These are phyloP conservation scores for Pyrrhosoma nymphula DNA, from an alignment of 2,888 invertebrate genomes.

Conservation along the genomic window DNA sequence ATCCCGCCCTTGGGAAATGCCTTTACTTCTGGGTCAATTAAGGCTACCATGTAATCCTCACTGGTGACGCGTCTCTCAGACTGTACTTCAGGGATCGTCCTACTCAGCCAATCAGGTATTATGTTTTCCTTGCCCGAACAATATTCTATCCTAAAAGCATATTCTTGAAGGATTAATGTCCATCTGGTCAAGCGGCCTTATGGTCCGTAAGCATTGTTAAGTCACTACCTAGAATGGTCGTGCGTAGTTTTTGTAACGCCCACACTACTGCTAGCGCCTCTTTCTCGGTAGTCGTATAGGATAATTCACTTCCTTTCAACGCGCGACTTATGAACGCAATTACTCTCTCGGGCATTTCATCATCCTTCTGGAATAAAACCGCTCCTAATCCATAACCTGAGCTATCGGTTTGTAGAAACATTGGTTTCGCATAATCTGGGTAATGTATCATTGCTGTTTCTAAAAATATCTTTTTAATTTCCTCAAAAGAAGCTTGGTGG, in stretches of 20 bases:
- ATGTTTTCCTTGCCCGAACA: not conserved
- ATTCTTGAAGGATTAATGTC: not conserved
- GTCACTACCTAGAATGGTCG: not conserved
- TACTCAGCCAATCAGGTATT: not conserved
- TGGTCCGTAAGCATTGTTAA: not conserved
- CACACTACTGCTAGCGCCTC: not conserved
- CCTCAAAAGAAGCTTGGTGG: not conserved
- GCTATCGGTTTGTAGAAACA: conserved; percentile 6
- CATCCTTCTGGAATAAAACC: not conserved
- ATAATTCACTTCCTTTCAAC: not conserved
- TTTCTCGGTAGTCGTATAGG: not conserved
- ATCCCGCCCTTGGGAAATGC: not conserved
- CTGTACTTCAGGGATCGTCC: not conserved
- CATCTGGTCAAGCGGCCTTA: not conserved
- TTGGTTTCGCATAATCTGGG: conserved; percentile 30
- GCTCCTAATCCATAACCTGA: not conserved
- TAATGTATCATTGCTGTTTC: not conserved
- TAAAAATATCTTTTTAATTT: not conserved
- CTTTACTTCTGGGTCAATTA: not conserved
- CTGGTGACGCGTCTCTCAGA: not conserved
- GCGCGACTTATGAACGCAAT: conserved; percentile 11
- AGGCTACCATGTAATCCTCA: not conserved
- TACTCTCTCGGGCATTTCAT: not conserved
- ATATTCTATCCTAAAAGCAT: not conserved
- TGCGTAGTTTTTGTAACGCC: not conserved